Conservation (phyloP, 2,888 invertebrate genomes). For the Imbricaverruca yamaguchii region DNA sequence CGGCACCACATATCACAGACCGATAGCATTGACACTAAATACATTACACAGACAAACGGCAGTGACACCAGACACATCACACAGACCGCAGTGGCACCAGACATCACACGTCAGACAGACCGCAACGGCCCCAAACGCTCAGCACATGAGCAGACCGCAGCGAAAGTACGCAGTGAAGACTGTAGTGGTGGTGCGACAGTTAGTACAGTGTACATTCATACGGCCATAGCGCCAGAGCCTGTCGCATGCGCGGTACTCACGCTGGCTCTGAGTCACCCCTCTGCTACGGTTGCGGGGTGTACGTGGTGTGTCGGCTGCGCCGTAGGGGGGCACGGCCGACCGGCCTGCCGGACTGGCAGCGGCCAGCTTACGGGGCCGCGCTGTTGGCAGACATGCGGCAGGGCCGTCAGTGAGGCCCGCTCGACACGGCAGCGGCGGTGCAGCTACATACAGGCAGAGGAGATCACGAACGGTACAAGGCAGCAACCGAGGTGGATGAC, state of each 20-base stretch:
- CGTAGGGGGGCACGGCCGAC: neutral
- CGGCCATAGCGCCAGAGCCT: too few relatives aligned
- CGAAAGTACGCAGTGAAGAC: too few relatives aligned
- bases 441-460: neutral
- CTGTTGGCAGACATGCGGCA: neutral
- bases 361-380: neutral
- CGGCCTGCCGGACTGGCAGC: neutral
- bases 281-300: constrained; percentile 3
- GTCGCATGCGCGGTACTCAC: neutral
- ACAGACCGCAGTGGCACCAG: too few relatives aligned
- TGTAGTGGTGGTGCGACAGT: too few relatives aligned
- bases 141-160: too few relatives aligned
- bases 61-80: too few relatives aligned
- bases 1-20: too few relatives aligned
- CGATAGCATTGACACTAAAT: too few relatives aligned
- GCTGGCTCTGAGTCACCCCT: constrained; percentile 13
- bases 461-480: neutral
- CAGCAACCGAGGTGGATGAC: neutral
- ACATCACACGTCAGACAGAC: too few relatives aligned
- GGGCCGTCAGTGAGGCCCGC: neutral
- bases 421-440: neutral
- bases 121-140: too few relatives aligned
- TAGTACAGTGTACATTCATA: too few relatives aligned
- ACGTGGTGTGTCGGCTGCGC: neutral
- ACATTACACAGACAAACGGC: too few relatives aligned